A percentile compares a stretch with the other conserved stretches of the same genome.
Evolutionary conservation across 37 sponge, comb jelly and placozoan species (phyloP).

Genomic region (Ephydatia muelleri): DNA sequence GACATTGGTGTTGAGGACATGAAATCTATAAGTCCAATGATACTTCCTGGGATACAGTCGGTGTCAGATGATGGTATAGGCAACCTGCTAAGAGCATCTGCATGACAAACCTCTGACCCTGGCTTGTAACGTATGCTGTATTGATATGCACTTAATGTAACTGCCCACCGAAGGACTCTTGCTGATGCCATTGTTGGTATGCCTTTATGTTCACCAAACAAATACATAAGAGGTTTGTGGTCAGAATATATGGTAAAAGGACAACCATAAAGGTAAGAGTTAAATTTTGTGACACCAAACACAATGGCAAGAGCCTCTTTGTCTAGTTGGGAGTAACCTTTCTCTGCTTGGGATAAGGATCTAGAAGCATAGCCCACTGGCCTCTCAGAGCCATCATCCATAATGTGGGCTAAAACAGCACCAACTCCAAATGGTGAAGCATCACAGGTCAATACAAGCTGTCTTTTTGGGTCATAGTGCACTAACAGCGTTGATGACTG

Average conservation of each 20-base stretch:
- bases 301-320: constrained; percentile 15
- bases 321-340: constrained; percentile 11
- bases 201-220: background rate
- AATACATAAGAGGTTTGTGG: constrained; percentile 5
- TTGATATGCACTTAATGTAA: constrained; percentile 1
- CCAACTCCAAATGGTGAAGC: constrained; percentile 43
- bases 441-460: constrained; percentile 48
- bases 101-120: background rate
- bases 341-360: constrained; percentile 21
- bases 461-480: constrained; percentile 30
- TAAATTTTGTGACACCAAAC: background rate
- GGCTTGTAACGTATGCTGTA: constrained; percentile 15
- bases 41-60: background rate
- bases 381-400: constrained; percentile 18
- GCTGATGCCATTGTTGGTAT: constrained; percentile 18
- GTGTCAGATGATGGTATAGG: background rate
- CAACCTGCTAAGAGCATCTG: constrained; percentile 11
- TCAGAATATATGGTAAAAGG: background rate
- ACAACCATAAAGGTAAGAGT: constrained; percentile 9
- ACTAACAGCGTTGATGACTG: constrained; percentile 7
- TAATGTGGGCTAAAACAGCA: constrained; percentile 39
- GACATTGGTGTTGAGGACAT: background rate
- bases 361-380: constrained; percentile 42
- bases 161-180: constrained; percentile 10
- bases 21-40: background rate